Conservation (phyloP, 2,888 invertebrate genomes). For the Campaea margaritaria region DNA sequence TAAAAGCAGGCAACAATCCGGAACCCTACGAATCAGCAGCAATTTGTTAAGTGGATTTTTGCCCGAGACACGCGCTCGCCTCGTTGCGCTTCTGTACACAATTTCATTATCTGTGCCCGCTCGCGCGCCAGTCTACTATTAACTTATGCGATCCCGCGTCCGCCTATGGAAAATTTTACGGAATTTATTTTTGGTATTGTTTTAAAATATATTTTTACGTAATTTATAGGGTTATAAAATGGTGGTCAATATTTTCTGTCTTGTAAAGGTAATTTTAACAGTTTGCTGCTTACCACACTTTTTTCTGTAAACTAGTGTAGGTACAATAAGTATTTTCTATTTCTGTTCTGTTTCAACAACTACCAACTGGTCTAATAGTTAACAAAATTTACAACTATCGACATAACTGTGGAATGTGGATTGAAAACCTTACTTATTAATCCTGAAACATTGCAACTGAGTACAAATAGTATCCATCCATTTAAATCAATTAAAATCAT, state of each 20-base stretch:
- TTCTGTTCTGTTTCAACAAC: too few relatives aligned
- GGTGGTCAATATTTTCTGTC: conserved; percentile 8
- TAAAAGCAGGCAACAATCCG: conserved; percentile 83
- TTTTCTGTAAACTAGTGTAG: too few relatives aligned
- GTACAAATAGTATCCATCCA: not conserved
- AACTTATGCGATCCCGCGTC: conserved; percentile 79
- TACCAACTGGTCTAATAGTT: too few relatives aligned
- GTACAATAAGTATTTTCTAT: too few relatives aligned
- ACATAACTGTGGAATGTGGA: too few relatives aligned
- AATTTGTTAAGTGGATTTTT: conserved; percentile 87
- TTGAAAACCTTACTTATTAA: too few relatives aligned
- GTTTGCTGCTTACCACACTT: too few relatives aligned
- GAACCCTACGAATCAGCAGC: conserved; percentile 85
- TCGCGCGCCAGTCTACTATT: conserved; percentile 66
- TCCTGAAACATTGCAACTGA: not conserved
- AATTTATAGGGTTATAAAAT: conserved; percentile 24
- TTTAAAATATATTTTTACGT: conserved; percentile 16
- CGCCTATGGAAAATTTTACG: conserved; percentile 69
- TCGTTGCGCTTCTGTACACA: conserved; percentile 85
- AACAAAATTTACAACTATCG: too few relatives aligned
- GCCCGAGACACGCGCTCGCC: conserved; percentile 84
- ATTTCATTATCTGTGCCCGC: conserved; percentile 79
- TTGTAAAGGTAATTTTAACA: not conserved
- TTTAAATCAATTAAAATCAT: conserved; percentile 11
- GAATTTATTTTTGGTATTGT: conserved; percentile 44